Evolutionary conservation across 2,797 vertebrate species (phyloP).

Genomic region (Protosalanx chinensis): DNA sequence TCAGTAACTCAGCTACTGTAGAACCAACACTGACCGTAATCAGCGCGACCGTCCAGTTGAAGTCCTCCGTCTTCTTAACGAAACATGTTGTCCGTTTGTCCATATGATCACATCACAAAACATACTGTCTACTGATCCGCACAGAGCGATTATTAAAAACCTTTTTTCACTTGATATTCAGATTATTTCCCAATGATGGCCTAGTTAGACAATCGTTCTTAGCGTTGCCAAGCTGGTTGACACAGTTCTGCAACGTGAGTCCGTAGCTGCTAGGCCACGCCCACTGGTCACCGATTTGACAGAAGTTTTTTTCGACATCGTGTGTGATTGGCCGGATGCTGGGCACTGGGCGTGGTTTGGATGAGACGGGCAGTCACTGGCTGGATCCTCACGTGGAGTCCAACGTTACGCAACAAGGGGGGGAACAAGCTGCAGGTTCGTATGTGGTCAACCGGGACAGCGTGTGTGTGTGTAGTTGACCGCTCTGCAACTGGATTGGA

Average conservation of each 20-base stretch:
- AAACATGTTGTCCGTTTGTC: conserved; percentile 44
- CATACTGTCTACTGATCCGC: accelerated
- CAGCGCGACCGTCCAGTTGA: conserved; percentile 2
- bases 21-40: conserved; percentile 23
- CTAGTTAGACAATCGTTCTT: conserved; percentile 32
- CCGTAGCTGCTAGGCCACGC: conserved; percentile 34
- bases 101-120: background rate
- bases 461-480: background rate
- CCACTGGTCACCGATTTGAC: conserved; percentile 51
- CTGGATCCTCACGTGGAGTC: conserved; percentile 65
- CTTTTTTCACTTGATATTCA: background rate
- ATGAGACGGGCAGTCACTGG: background rate
- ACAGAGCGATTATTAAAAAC: background rate
- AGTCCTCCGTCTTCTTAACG: background rate
- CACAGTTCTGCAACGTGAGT: conserved; percentile 75
- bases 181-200: conserved; percentile 12
- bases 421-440: conserved; percentile 16
- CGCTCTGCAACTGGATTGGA: too few relatives aligned
- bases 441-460: background rate
- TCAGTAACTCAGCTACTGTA: too few relatives aligned
- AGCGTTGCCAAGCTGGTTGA: conserved; percentile 32
- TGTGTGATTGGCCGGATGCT: conserved; percentile 10
- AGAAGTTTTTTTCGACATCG: background rate
- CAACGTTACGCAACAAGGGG: conserved; percentile 66
- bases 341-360: conserved; percentile 16